A percentile compares a stretch with the other conserved stretches of the same genome.
Conservation (phyloP, 1,140 invertebrate species). For the Hycleus cichorii region DNA sequence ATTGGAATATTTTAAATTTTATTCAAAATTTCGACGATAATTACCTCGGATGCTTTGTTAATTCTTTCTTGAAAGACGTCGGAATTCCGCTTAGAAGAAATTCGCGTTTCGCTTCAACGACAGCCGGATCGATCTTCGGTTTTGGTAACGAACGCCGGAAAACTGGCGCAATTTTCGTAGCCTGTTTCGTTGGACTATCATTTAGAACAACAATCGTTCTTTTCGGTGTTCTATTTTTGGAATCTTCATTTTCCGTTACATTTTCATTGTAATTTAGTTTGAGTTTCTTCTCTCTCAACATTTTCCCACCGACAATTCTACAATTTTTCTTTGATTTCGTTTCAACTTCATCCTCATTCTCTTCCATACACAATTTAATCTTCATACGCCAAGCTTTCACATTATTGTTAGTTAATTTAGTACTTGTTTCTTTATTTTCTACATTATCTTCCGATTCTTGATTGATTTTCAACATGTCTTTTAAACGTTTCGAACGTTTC, state of each 20-base stretch:
- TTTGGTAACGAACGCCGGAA: conserved; percentile 47
- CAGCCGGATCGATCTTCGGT: conserved; percentile 44
- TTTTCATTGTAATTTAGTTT: background rate
- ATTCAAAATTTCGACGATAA: conserved; percentile 1
- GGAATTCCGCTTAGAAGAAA: conserved; percentile 55
- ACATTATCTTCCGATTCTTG: conserved; percentile 8
- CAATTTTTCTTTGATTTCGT: too few relatives aligned
- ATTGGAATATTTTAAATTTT: conserved; percentile 1
- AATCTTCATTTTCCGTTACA: background rate
- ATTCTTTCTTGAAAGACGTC: conserved; percentile 46
- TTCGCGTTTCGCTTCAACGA: conserved; percentile 49
- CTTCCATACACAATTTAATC: conserved; percentile 7
- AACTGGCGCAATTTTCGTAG: conserved; percentile 51
- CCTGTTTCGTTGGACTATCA: background rate
- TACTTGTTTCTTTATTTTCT: conserved; percentile 1
- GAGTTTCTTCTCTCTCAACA: background rate
- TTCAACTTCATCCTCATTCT: conserved; percentile 5
- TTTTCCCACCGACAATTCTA: background rate
- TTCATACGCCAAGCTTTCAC: conserved; percentile 10
- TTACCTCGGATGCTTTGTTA: conserved; percentile 40
- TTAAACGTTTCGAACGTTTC: conserved; percentile 49
- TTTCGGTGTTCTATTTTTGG: background rate
- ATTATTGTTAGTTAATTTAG: conserved; percentile 3
- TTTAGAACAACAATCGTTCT: background rate
- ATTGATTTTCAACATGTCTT: conserved; percentile 39